phyloP scores from a whole-genome alignment of 2,888 invertebrate species.

The Flexamia atlantica region DNA sequence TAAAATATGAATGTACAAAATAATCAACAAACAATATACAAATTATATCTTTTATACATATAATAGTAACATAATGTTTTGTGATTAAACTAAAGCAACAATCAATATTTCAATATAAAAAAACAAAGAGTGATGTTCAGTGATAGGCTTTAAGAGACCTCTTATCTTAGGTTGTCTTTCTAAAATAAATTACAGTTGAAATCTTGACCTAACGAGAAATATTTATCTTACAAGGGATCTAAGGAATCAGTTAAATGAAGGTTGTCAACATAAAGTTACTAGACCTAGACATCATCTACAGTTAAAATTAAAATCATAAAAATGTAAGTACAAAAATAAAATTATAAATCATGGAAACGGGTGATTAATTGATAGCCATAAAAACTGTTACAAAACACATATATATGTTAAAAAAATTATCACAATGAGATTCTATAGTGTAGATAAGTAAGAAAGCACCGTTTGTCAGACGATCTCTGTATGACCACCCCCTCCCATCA shows the following conservation, averaged over 20 bases:
- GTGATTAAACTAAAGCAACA: too few relatives aligned
- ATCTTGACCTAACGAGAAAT: too few relatives aligned
- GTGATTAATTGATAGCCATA: background rate
- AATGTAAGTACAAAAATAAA: constrained; percentile 33
- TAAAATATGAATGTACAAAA: constrained; percentile 6
- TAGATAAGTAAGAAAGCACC: constrained; percentile 18
- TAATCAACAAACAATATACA: constrained; percentile 32
- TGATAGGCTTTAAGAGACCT: too few relatives aligned
- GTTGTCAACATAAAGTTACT: background rate
- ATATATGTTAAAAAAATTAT: background rate
- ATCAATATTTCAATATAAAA: too few relatives aligned
- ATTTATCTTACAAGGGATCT: too few relatives aligned
- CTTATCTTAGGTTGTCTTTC: too few relatives aligned
- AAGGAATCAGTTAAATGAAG: background rate
- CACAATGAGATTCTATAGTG: constrained; percentile 26
- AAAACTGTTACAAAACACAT: background rate
- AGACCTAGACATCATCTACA: too few relatives aligned
- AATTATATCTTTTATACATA: background rate
- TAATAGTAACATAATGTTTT: background rate
- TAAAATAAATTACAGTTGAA: too few relatives aligned
- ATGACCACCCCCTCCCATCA: constrained; percentile 36
- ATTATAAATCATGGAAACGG: background rate
- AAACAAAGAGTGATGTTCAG: too few relatives aligned
- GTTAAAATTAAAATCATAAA: background rate
- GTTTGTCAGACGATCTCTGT: constrained; percentile 57